Evolutionary conservation across 2,113 vertebrate genomes (phyloP), one percentile per base, ranked within the genome.

Genomic region (Danio rerio): DNA sequence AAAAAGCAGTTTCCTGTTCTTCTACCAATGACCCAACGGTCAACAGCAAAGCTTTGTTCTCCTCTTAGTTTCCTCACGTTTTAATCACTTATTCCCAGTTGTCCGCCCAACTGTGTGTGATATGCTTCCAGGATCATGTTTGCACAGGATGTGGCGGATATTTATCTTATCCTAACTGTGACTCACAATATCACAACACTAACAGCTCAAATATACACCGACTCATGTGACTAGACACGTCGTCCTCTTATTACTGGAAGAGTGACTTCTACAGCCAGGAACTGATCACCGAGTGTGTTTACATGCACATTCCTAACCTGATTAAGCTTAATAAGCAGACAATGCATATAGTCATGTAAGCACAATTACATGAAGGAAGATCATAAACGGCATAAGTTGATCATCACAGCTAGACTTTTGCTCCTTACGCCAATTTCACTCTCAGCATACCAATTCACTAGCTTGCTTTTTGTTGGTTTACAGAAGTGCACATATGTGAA

Each of bases 1-100:
- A 78, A 53, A 87, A 89, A 76, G 11, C 76, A 0, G 43, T 66
- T 90, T 90, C 86, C 86, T 71, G 63, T 87, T 77, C 78, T 15
- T 18, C 80, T 6, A 68, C 71, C 69, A 72, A 80, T 75, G 86
- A 82, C 82, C 78, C 82, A 83, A 16, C 9, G 16, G 50, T 42
- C 62, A 52, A 79, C 16, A 53, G 83, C 31, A 74, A 83, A 78
- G 10, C 49, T 31, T 8, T 50, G 20, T 42, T n/a, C 3, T 18
- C 1, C 59, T 78, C 59, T 50, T 62, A 49, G 12, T 50, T 11
- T 50, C 8, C 15, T 15, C 58, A 31, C 74, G 13, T 59, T 47
- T 8, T 4, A 43, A 56, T 76, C 7, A 45, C 42, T 15, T 56
- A 52, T 78, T 66, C 21, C 47, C 49, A 66, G 76, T 43, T 79